Percentiles rank a stretch among this genome's conserved stretches.
These are phyloP conservation scores for Plectus sambesii DNA, from an alignment of 1,140 invertebrate genomes.

Conservation along the genomic window DNA sequence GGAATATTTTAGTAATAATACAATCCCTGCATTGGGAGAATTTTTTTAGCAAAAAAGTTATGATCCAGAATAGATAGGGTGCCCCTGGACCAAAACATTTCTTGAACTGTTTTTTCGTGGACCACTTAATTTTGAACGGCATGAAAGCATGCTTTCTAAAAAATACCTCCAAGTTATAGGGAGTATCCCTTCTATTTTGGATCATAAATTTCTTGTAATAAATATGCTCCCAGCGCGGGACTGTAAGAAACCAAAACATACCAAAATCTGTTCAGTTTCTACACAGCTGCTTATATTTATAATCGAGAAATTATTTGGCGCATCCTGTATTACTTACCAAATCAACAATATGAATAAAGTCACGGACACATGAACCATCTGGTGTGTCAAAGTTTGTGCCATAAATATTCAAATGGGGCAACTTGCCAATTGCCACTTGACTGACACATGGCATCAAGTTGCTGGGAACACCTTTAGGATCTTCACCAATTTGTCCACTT, in stretches of 20 bases:
- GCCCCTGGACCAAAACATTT: too few species aligned
- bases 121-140: too few species aligned
- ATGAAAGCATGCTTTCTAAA: too few species aligned
- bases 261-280: constrained; percentile 59
- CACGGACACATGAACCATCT: constrained; percentile 88
- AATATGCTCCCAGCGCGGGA: not conserved
- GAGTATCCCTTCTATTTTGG: too few species aligned
- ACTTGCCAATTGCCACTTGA: constrained; percentile 74
- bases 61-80: too few species aligned
- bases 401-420: constrained; percentile 64
- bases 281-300: constrained; percentile 78
- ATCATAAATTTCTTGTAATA: not conserved
- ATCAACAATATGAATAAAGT: constrained; percentile 93
- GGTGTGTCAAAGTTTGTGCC: constrained; percentile 79
- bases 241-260: constrained; percentile 39
- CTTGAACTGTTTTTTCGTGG: too few species aligned
- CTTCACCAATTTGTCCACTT: constrained; percentile 81
- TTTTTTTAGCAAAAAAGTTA: too few species aligned
- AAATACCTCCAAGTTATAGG: too few species aligned
- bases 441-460: constrained; percentile 91
- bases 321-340: too few species aligned
- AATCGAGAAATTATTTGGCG: too few species aligned
- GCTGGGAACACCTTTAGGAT: constrained; percentile 78
- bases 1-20: too few species aligned
- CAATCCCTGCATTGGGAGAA: too few species aligned